phyloP scores from a whole-genome alignment of 2,888 invertebrate genomes.

The Pseudococcus jackbeardsleyi region DNA sequence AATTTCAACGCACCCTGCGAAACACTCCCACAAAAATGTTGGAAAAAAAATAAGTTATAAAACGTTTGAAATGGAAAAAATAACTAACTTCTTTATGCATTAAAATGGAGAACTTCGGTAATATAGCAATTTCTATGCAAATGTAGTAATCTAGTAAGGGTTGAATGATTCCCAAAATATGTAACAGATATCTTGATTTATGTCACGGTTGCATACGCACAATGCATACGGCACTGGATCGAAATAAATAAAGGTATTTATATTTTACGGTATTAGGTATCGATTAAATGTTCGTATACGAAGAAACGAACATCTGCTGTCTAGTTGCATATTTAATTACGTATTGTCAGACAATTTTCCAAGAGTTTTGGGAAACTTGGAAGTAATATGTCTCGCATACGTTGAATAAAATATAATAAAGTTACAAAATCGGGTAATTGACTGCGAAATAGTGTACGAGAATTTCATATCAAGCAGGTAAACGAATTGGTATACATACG shows the following conservation, averaged over 20 bases:
- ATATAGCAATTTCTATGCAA: slow-evolving; percentile 53
- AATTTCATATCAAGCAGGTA: slow-evolving; percentile 21
- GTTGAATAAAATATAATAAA: slow-evolving; percentile 27
- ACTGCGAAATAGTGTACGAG: slow-evolving; percentile 9
- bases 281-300: slow-evolving; percentile 18
- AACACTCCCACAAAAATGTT: not conserved
- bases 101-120: slow-evolving; percentile 44
- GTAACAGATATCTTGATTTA: slow-evolving; percentile 1
- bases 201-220: not conserved
- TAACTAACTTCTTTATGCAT: slow-evolving; percentile 13
- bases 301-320: not conserved
- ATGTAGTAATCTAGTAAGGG: slow-evolving; percentile 43
- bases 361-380: slow-evolving; percentile 11
- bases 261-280: not conserved
- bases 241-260: not conserved
- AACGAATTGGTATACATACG: not conserved
- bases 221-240: not conserved
- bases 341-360: not conserved
- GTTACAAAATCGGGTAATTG: slow-evolving; percentile 11
- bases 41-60: slow-evolving; percentile 20
- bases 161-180: slow-evolving; percentile 47
- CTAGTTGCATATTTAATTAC: not conserved
- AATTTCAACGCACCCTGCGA: not conserved
- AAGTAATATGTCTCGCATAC: not conserved
- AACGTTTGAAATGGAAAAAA: slow-evolving; percentile 50